Percentiles rank a stretch among this genome's conserved stretches.
Evolutionary conservation across 1,140 invertebrate genomes (phyloP).

Genomic region (Drosophila chauvacae): DNA sequence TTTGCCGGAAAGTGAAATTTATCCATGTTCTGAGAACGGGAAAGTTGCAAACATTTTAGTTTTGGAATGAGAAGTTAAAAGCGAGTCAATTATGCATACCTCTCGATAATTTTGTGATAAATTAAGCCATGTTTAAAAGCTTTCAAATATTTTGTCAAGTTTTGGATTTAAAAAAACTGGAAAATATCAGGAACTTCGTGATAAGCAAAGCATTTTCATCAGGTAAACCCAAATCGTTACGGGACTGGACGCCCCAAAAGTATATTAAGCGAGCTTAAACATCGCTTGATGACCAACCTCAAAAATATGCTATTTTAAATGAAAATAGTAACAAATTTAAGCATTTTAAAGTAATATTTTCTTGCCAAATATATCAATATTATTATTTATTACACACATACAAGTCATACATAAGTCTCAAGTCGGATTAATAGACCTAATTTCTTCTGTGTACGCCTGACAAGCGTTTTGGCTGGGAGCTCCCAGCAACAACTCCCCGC

Average conservation of each 20-base stretch:
- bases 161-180: neutral
- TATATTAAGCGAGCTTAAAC: neutral
- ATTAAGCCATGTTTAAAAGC: neutral
- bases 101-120: neutral
- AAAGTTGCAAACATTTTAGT: slow-evolving; percentile 24
- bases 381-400: neutral
- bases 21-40: slow-evolving; percentile 21
- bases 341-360: neutral
- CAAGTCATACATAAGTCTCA: no score
- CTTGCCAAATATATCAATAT: no score
- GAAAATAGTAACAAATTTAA: no score
- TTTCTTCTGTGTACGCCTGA: neutral
- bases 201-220: neutral
- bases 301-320: neutral
- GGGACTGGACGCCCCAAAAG: neutral
- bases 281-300: neutral
- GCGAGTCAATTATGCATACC: slow-evolving; percentile 23
- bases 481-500: neutral
- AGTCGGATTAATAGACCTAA: neutral
- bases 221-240: neutral
- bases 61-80: slow-evolving; percentile 4
- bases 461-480: neutral
- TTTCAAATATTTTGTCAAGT: neutral
- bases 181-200: neutral
- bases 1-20: slow-evolving; percentile 45